Evolutionary conservation across 1,140 invertebrate genomes (phyloP), one percentile per base, ranked within the genome.

Genomic region (Zaprionus camerounensis): DNA sequence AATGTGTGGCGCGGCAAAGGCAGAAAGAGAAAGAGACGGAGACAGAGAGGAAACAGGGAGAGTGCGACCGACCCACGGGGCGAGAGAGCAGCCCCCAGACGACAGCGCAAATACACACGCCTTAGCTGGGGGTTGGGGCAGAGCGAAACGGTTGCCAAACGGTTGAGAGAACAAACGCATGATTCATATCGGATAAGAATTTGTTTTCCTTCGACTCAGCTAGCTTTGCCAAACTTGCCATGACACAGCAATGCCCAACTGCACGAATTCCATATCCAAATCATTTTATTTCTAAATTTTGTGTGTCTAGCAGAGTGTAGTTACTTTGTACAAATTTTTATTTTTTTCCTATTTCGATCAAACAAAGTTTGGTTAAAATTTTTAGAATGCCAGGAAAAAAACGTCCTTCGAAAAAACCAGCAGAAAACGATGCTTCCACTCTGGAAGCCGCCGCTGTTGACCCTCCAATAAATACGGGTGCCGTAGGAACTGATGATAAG

Each of bases 1-100:
- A 87, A 73, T 87, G 83, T 64, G 57, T 61, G 57, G 15, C 22
- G 68, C 56, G 51, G 22, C 44, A 49, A 62, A 34, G 31, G n/a
- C 41, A n/a, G n/a, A 46, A n/a, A 17, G 72, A 41, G 31, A 46
- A 49, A 15, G 12, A 34, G 56, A 65, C 9, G 17, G 11, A 24
- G 3, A 24, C 24, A 62, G 20, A 71, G 75, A 11, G 31, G 31
- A 34, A 34, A 34, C 31, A 66, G 53, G 34, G 34, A 22, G 4
- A 58, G 36, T 22, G 5, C 17, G 41, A 58, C 26, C 41, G 59
- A 56, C 71, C 67, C 66, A 49, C 67, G 58, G 49, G 28, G 49
- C 49, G 58, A 69, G 38, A 64, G 24, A 44, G 44, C 69, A 49
- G 61, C 61, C 62, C 51, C 69, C 59, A 49, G 36, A 58, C 17